Evolutionary conservation across 2,797 vertebrate species (phyloP), one percentile per base, ranked within the genome.

Genomic region (Triplophysa yarkandensis): DNA sequence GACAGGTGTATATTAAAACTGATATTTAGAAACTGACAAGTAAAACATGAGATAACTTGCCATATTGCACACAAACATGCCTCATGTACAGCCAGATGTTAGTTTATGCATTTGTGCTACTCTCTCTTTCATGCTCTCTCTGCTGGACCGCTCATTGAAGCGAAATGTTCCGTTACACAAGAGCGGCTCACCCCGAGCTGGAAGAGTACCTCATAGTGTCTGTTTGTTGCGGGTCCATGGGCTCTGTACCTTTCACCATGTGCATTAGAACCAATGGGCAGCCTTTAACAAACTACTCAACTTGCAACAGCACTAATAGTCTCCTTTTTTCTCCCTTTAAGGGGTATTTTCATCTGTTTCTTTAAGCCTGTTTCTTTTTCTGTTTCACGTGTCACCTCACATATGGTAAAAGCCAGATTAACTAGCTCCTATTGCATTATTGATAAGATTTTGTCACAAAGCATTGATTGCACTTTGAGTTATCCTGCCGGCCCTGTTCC

Each of bases 401-500:
- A 25, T 61, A 66, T 54, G 46, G 58, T 69, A 71, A 52, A 61
- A 67, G 39, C 30, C 62, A 74, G 75, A 80, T 80, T 71, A 62
- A 39, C 34, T 55, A 68, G 81, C 52, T 66, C 27, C 75, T 61
- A 58, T 54, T 80, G 78, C 68, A 75, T 80, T 82, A 77, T 80
- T 77, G 64, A 82, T 80, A 75, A 72, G 63, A 68, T 77, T 80
- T 63, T 77, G 81, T 77, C 65, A 58, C 60, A 76, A 82, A 67
- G 71, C 67, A 63, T 58, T 46, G 41, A 78, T 75, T 64, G 64
- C 27, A 30, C 54, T 74, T 76, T 62, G 64, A 78, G 77, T 78
- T 71, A 50, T 80, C 71, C 80, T 66, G n/a, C 17, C 32, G 28
- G 57, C 58, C n/a, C 50, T n/a, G 70, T 77, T 80, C 69, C 81